Evolutionary conservation across 2,113 vertebrate species (phyloP).

Genomic region (Picathartes gymnocephalus): DNA sequence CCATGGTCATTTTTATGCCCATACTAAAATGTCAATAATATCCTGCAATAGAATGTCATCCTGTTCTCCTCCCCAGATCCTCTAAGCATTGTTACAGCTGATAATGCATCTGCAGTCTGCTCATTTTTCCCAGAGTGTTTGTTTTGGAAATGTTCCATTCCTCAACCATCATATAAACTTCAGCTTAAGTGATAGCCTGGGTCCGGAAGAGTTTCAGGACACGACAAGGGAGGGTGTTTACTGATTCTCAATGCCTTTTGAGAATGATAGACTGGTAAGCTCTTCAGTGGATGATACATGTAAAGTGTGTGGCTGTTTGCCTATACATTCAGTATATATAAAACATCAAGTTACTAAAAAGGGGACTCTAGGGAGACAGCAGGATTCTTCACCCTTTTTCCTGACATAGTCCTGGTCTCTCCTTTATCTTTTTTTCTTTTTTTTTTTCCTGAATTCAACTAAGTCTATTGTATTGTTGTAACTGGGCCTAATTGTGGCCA

Average conservation of each 20-base stretch:
- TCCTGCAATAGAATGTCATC: neutral
- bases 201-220: constrained; percentile 10
- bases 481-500: neutral
- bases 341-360: neutral
- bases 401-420: neutral
- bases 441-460: neutral
- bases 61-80: neutral
- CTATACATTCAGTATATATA: neutral
- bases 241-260: neutral
- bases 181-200: neutral
- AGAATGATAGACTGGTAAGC: neutral
- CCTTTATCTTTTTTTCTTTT: neutral
- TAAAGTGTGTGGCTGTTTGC: neutral
- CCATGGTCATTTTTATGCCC: neutral
- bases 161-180: neutral
- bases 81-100: neutral
- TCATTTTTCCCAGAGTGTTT: neutral
- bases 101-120: neutral
- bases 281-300: neutral
- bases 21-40: neutral
- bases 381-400: neutral
- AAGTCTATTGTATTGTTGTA: neutral
- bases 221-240: neutral
- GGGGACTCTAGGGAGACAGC: neutral
- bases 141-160: constrained; percentile 24